Base-by-base conservation (phyloP, 2,113 vertebrate species). In the Fulmarus glacialis region DNA sequence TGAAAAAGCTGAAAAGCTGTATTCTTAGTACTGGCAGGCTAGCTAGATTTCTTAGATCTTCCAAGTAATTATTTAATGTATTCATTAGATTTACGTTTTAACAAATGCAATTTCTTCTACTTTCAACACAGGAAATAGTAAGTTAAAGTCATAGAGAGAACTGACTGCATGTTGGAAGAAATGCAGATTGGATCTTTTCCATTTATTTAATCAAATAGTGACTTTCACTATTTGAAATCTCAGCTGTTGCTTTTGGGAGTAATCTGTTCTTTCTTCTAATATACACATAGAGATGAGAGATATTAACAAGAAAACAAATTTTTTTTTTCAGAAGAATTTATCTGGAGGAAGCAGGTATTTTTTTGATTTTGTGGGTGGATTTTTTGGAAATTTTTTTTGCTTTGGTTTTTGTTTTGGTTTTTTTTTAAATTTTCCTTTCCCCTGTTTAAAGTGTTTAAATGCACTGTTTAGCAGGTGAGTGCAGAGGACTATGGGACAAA, bases 261-360 rank as follows among this genome's bases (percentile, higher is more conserved):
- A 80, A 68, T 58, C 32, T 84, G 27, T 3, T 72, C 11, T 19
- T 82, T 78, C n/a, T 79, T 78, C 16, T 66, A 59, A 74, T 43
- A 22, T 45, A 3, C 2, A 11, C 1, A 1, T 3, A 53, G 15
- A 68, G 2, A 40, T 74, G 2, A 78, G 47, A 78, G 13, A 45
- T 22, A 40, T 36, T 83, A 47, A 71, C 12, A 21, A 74, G 14
- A 58, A 43, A 68, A 64, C 11, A 5, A 5, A 3, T 45, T 21
- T 26, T 3, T 15, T 78, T 56, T 81, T 47, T 56, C 22, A 42
- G 30, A 48, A 84, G 8, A 64, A 47, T 17, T 45, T 87, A 70
- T 40, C 8, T 8, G 8, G 23, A 70, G 17, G 45, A 68, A 82
- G 14, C 12, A 82, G 60, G 3, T 40, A 2, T 48, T 58, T 58